A percentile compares a stretch with the other conserved stretches of the same genome.
These are phyloP conservation scores for Plectus sambesii DNA, from an alignment of 1,140 invertebrate species.

Conservation along the genomic window DNA sequence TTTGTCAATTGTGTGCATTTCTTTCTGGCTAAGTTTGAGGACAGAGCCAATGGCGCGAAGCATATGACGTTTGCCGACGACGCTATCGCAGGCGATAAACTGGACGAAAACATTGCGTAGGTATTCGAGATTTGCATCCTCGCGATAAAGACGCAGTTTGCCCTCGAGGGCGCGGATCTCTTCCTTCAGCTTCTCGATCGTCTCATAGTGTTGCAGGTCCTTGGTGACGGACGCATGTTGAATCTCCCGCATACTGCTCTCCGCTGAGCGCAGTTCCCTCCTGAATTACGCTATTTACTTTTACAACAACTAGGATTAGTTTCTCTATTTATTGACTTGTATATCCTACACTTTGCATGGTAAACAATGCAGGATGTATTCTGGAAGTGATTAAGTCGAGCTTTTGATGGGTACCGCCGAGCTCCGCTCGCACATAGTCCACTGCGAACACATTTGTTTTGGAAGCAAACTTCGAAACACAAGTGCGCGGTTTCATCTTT, in stretches of 20 bases:
- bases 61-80: conserved; percentile 31
- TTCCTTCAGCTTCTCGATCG: conserved; percentile 39
- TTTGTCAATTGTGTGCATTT: conserved; percentile 30
- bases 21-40: conserved; percentile 27
- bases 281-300: no score
- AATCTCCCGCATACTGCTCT: conserved; percentile 36
- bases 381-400: no score
- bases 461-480: no score
- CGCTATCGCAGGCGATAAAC: conserved; percentile 26
- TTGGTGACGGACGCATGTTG: conserved; percentile 36
- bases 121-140: conserved; percentile 40
- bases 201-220: conserved; percentile 40
- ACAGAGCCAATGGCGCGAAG: conserved; percentile 39
- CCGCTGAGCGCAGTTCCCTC: conserved; percentile 33
- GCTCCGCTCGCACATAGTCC: no score
- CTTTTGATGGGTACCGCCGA: no score
- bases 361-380: no score
- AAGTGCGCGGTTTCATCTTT: no score
- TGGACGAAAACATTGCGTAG: conserved; percentile 42
- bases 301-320: no score
- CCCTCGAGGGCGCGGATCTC: conserved; percentile 39
- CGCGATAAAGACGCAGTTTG: conserved; percentile 23
- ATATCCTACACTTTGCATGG: no score
- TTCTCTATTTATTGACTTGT: no score
- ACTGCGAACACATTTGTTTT: no score